Evolutionary conservation across 2,888 invertebrate species (phyloP).

Genomic region (Mylabris sibirica): DNA sequence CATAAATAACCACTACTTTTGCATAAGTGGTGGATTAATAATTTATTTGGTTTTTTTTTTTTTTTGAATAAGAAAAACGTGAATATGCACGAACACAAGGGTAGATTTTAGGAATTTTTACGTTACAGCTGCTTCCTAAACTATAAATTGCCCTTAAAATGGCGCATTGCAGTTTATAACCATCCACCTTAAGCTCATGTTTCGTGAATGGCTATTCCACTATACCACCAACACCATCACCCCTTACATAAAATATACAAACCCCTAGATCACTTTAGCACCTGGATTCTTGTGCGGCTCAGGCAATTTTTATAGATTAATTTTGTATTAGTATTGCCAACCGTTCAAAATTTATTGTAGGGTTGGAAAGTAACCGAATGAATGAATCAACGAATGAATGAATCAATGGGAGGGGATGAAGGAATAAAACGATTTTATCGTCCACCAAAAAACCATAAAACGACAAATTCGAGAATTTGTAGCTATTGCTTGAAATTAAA

Average conservation of each 20-base stretch:
- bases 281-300: not conserved
- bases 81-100: not conserved
- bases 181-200: constrained; percentile 40
- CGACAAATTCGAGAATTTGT: not conserved
- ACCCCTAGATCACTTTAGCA: not conserved
- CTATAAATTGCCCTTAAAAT: constrained; percentile 45
- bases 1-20: constrained; percentile 7
- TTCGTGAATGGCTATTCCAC: constrained; percentile 1
- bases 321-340: constrained; percentile 3
- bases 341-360: not conserved
- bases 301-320: constrained; percentile 1
- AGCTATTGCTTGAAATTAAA: not conserved
- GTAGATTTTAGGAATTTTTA: constrained; percentile 38
- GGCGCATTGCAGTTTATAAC: constrained; percentile 41
- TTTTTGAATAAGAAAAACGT: not conserved
- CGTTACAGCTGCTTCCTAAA: constrained; percentile 44
- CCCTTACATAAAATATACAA: not conserved
- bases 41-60: constrained; percentile 36
- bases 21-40: constrained; percentile 45
- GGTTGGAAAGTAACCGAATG: not conserved
- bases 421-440: not conserved
- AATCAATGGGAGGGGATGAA: no score
- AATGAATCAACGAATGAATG: not conserved
- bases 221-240: not conserved
- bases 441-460: not conserved